Conservation (phyloP, 2,113 vertebrate genomes). For the Macquaria australasica region DNA sequence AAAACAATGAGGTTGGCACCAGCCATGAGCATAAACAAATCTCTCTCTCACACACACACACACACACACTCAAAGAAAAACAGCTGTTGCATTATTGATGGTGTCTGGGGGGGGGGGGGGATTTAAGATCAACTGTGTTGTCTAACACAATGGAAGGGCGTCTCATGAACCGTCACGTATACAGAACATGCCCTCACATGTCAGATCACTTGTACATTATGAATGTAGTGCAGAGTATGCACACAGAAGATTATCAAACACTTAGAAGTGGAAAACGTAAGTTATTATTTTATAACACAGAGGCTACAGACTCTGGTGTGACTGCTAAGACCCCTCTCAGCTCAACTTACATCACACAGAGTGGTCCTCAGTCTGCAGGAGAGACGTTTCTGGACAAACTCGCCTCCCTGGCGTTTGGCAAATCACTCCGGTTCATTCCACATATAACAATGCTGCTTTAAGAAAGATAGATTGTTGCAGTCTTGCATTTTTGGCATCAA, state of each 20-base stretch:
- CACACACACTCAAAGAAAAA: background rate
- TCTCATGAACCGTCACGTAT: background rate
- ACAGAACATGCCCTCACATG: background rate
- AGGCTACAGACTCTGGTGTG: background rate
- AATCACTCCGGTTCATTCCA: background rate
- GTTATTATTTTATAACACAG: background rate
- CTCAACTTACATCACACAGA: background rate
- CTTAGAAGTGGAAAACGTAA: background rate
- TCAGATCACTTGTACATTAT: background rate
- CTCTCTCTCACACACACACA: conserved; percentile 17
- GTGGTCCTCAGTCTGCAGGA: background rate
- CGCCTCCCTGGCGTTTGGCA: background rate
- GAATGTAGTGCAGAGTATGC: too few relatives aligned
- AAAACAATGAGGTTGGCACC: conserved; percentile 77
- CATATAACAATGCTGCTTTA: background rate
- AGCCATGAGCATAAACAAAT: conserved; percentile 81
- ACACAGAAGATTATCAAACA: background rate
- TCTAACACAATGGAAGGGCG: background rate
- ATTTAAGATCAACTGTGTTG: conserved; percentile 17
- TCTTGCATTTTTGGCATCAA: background rate
- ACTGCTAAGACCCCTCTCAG: background rate
- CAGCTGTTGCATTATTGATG: conserved; percentile 78
- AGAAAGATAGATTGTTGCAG: background rate
- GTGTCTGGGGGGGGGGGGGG: conserved; percentile 12
- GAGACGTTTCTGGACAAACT: background rate